These are phyloP conservation scores for Sander vitreus DNA, from an alignment of 2,113 vertebrate genomes.

Conservation along the genomic window DNA sequence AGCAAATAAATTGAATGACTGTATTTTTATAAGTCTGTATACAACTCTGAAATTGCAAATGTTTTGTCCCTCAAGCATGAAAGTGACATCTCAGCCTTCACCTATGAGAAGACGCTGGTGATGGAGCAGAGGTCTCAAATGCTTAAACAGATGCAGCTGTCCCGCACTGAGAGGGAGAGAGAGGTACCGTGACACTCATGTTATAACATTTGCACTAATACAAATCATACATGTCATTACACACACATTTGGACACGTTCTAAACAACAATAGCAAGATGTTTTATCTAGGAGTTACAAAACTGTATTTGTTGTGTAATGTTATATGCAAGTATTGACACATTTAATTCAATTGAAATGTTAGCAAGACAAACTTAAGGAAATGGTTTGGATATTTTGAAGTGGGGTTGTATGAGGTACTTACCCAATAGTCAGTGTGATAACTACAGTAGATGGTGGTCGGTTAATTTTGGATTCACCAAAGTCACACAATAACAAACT, in stretches of 20 bases:
- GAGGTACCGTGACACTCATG: constrained; percentile 84
- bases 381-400: too few species aligned
- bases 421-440: too few species aligned
- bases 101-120: constrained; percentile 95
- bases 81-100: constrained; percentile 96
- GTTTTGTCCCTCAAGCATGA: constrained; percentile 84
- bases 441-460: too few species aligned
- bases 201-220: background rate
- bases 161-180: constrained; percentile 91
- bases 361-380: too few species aligned
- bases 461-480: too few species aligned
- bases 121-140: constrained; percentile 98
- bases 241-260: background rate
- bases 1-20: background rate
- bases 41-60: background rate
- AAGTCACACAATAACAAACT: too few species aligned
- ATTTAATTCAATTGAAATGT: background rate
- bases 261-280: background rate
- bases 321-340: background rate
- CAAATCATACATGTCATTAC: background rate
- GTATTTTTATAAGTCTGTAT: background rate
- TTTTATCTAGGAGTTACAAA: background rate
- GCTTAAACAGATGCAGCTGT: constrained; percentile 97
- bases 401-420: too few species aligned
- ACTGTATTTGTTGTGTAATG: background rate